A percentile compares a stretch with the other conserved stretches of the same genome.
phyloP scores from a whole-genome alignment of 1,140 invertebrate species.

The Penaeus japonicus region DNA sequence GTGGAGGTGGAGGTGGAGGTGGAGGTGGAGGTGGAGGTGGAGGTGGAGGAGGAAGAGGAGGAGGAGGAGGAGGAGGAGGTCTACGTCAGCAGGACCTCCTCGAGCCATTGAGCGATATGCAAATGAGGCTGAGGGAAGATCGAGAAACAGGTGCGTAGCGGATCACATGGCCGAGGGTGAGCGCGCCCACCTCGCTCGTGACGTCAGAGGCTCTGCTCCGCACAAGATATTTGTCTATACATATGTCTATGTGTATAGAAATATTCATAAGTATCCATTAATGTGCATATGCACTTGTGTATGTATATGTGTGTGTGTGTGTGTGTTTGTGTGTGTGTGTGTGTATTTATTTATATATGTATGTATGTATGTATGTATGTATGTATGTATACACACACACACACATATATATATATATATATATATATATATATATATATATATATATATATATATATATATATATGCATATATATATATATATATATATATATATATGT shows the following conservation, averaged over 20 bases:
- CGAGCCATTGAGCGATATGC: not conserved
- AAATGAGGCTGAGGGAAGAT: not conserved
- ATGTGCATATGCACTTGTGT: not conserved
- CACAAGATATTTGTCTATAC: too few relatives aligned
- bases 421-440: slow-evolving; percentile 32
- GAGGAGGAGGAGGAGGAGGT: not conserved
- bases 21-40: too few relatives aligned
- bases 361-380: slow-evolving; percentile 26
- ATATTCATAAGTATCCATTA: not conserved
- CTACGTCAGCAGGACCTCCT: not conserved
- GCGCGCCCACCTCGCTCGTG: not conserved
- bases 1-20: not conserved
- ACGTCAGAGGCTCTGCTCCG: too few relatives aligned
- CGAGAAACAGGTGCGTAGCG: not conserved
- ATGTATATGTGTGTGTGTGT: too few relatives aligned
- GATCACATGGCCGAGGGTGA: not conserved
- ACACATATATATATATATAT: slow-evolving; percentile 33
- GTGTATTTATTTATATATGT: not conserved
- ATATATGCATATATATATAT: slow-evolving; percentile 17
- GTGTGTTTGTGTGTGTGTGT: not conserved
- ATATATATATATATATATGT: not conserved
- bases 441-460: slow-evolving; percentile 27
- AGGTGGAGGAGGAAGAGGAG: not conserved
- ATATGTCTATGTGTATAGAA: not conserved
- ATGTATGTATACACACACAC: slow-evolving; percentile 24